Percentiles rank a stretch among this genome's conserved stretches.
These are phyloP conservation scores for Ceratosolen solmsi DNA, from an alignment of 1,140 invertebrate species.

Conservation along the genomic window DNA sequence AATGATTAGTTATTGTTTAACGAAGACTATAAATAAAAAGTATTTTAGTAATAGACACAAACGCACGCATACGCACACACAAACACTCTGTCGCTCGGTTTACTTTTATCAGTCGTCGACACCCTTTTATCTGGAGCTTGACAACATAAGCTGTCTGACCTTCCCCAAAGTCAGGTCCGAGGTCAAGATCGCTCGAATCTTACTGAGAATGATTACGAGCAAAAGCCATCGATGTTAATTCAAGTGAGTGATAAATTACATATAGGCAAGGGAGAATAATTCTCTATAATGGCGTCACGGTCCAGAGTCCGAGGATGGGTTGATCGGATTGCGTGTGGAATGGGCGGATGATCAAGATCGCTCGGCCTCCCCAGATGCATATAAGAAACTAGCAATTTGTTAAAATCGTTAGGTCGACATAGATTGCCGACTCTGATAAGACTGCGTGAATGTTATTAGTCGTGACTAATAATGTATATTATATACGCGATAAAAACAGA, in stretches of 20 bases:
- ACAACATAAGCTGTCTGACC: not conserved
- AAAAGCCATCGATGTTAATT: not conserved
- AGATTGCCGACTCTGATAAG: not conserved
- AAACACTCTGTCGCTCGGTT: too few relatives aligned
- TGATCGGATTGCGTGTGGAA: not conserved
- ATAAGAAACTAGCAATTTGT: constrained; percentile 3
- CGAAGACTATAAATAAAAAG: too few relatives aligned
- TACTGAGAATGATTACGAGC: not conserved
- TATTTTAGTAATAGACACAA: too few relatives aligned
- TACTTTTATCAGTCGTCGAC: too few relatives aligned
- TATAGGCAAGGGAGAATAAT: not conserved
- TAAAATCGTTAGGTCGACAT: not conserved
- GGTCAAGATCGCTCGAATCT: not conserved
- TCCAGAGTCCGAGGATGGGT: not conserved
- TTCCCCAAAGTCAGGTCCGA: not conserved
- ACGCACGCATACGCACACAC: too few relatives aligned
- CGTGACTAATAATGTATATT: not conserved
- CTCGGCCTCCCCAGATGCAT: not conserved
- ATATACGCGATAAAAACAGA: not conserved
- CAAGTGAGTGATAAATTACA: not conserved
- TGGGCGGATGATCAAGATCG: not conserved
- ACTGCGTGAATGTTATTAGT: not conserved
- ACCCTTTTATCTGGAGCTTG: not conserved
- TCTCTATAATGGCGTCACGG: not conserved
- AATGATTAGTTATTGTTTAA: too few relatives aligned